Base-by-base conservation (phyloP, 1,140 invertebrate species). In the Panagrolaimus sp. region DNA sequence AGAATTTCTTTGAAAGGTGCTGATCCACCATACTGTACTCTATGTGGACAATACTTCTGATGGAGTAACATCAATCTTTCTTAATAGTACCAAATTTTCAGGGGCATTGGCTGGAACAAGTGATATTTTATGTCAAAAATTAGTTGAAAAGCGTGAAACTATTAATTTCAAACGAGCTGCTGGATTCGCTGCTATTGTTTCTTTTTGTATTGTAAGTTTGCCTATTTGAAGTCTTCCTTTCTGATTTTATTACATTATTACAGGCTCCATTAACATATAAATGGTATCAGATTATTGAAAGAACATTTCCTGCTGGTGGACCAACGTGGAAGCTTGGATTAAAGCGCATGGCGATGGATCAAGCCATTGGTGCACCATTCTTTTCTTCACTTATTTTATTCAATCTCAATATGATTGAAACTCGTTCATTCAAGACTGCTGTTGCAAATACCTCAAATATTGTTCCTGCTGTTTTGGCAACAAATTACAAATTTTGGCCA, bases 401-500 rank as follows among this genome's bases (percentile, higher is more conserved):
- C 51, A 57, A 57, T 20, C 16, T 57, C 1, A 57, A 57, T 13
- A 11, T 57, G 4, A 11, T 57, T 11, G 51, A 57, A 57, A 13
- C 11, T 20, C 20, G 13, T 11, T 20, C n/a, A 5, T 0, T 57
- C n/a, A 16, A 20, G 1, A 66, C 38, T 16, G 42, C 74, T 14
- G n/a, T 78, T 14, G 25, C 51, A 11, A 31, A 67, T 7, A 66
- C 67, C 5, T 65, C 72, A 11, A 38, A 43, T 4, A 61, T 79
- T 14, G 64, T 72, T 31, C 13, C 62, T 0, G 38, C 75, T 11
- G 74, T 75, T 5, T 66, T 76, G 68, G 63, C 44, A 31, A 77
- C 62, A 38, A 76, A 77, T 63, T 76, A 76, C 46, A 76, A 77
- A 46, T 53, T 74, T 42, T 76, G 74, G 74, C 74, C 74, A 9